Percentiles rank a stretch among this genome's conserved stretches.
phyloP scores from a whole-genome alignment of 2,797 vertebrate species.

The Oryzias dopingdopingensis region DNA sequence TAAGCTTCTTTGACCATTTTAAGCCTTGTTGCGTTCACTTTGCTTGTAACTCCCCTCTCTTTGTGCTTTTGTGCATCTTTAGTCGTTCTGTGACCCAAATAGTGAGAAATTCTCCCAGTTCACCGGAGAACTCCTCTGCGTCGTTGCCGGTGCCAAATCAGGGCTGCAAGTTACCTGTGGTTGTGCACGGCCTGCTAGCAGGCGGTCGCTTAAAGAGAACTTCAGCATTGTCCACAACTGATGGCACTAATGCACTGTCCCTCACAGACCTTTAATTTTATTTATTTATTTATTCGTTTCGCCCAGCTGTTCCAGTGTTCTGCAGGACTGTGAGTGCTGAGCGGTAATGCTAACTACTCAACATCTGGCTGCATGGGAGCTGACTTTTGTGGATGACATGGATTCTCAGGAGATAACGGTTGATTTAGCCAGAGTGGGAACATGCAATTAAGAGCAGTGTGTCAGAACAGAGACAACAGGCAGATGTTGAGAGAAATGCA shows the following conservation, averaged over 20 bases:
- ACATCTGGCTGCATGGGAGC: conserved; percentile 76
- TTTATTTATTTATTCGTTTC: conserved; percentile 19
- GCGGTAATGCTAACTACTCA: conserved; percentile 73
- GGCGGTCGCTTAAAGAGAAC: conserved; percentile 31
- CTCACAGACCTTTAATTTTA: conserved; percentile 39
- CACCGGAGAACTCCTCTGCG: conserved; percentile 19
- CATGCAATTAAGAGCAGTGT: conserved; percentile 78
- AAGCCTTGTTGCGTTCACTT: conserved; percentile 77
- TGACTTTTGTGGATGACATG: conserved; percentile 76
- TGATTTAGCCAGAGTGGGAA: conserved; percentile 72
- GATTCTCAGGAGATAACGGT: conserved; percentile 76
- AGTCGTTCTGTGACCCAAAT: conserved; percentile 64
- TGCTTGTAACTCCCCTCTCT: conserved; percentile 63
- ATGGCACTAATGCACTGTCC: conserved; percentile 47
- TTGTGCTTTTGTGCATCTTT: conserved; percentile 57
- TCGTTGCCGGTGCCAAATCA: conserved; percentile 44
- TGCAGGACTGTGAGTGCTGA: conserved; percentile 58
- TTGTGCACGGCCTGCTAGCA: conserved; percentile 31
- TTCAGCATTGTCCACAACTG: conserved; percentile 29
- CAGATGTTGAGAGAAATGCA: conserved; percentile 67
- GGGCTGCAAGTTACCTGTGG: conserved; percentile 29
- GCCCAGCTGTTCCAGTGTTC: conserved; percentile 69
- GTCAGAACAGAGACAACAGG: conserved; percentile 59
- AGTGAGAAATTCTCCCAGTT: conserved; percentile 40
- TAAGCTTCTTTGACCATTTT: conserved; percentile 78